phyloP scores from a whole-genome alignment of 1,140 invertebrate species.

The Bursaphelenchus mucronatus region DNA sequence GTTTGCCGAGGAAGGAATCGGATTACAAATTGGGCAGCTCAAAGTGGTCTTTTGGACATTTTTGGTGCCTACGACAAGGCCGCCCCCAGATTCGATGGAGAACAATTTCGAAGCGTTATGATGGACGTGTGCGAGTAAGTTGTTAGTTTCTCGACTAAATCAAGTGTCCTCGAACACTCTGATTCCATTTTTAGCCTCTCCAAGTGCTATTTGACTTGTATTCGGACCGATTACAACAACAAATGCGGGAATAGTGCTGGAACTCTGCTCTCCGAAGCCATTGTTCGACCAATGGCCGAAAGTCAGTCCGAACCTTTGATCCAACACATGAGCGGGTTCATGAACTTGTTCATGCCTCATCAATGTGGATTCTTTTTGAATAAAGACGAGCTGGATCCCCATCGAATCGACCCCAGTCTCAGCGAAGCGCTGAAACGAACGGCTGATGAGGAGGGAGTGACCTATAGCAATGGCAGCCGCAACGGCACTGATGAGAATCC shows the following conservation, averaged over 20 bases:
- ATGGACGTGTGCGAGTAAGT: slow-evolving; percentile 19
- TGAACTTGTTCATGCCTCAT: slow-evolving; percentile 13
- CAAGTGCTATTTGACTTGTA: slow-evolving; percentile 7
- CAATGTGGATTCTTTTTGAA: slow-evolving; percentile 12
- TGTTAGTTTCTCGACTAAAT: background rate
- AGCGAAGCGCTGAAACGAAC: background rate
- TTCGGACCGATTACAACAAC: slow-evolving; percentile 13
- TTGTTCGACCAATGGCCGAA: slow-evolving; percentile 11
- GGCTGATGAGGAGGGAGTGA: background rate
- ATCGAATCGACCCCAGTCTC: slow-evolving; percentile 8
- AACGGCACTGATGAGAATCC: background rate
- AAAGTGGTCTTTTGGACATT: slow-evolving; percentile 7
- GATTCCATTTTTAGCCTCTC: background rate
- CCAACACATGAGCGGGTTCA: background rate
- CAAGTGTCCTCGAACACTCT: background rate
- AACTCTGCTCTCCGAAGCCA: slow-evolving; percentile 14
- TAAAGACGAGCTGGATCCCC: slow-evolving; percentile 6
- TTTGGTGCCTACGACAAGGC: background rate
- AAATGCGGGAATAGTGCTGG: slow-evolving; percentile 17
- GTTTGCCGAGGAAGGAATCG: slow-evolving; percentile 7
- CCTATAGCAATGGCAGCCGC: background rate
- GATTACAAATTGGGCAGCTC: background rate
- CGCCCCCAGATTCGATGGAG: background rate
- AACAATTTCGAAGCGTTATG: slow-evolving; percentile 6
- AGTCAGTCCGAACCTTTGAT: slow-evolving; percentile 7